Evolutionary conservation across 2,888 invertebrate species (phyloP), one percentile per base, ranked within the genome.

Genomic region (Harpalus rufipes): DNA sequence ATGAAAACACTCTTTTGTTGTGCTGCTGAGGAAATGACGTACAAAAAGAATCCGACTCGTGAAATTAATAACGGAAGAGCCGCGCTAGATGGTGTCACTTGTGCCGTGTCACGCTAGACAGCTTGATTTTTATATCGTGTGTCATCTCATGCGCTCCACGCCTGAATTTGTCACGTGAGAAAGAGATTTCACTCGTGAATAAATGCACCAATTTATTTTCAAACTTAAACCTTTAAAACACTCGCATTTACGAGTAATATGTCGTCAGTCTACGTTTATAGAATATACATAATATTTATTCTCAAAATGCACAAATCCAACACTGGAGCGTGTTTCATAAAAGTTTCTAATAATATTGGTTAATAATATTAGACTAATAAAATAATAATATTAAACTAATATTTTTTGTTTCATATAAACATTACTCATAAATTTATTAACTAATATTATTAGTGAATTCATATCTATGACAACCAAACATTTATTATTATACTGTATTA

Each of bases 1-100:
- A 84, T 78, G 78, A 84, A 78, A 84, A 78, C 84, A 72, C 44
- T 21, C 61, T 65, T 61, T 76, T 61, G 78, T 78, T 84, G 74
- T 84, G 18, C 58, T 32, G 32, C 32, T 74, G 72, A 74, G 44
- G 72, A 41, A 74, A 74, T 74, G 72, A 74, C 72, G 72, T 41
- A 74, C 44, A 74, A 74, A 74, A 74, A 74, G 72, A 74, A 18
- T 25, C 44, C 18, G 72, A 74, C 72, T 18, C 44, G 72, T 25
- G 72, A 25, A 74, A 74, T 74, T 74, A 74, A 74, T 74, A 74
- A 74, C 72, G 72, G 72, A 74, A 74, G 72, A 74, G 72, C 16
- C 41, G 72, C 41, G 44, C 68, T n/a, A 63, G 21, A 25, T 74
- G 44, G 25, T 25, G 44, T 44, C 16, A 44, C 41, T 41, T 18